These are phyloP conservation scores for Eciton burchellii DNA, from an alignment of 1,140 invertebrate species.

Conservation along the genomic window DNA sequence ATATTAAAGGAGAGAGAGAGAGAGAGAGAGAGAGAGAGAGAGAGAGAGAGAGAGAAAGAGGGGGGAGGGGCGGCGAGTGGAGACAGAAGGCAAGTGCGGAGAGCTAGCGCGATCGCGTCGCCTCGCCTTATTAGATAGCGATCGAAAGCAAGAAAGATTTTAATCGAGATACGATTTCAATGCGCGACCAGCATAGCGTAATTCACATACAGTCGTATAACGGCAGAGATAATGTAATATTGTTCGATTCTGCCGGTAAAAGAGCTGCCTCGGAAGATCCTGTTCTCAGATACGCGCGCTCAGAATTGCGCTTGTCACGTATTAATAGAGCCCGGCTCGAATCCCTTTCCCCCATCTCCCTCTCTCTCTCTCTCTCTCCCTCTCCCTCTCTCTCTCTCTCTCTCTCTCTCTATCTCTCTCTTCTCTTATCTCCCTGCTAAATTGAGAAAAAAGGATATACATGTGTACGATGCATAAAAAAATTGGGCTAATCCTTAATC, in stretches of 20 bases:
- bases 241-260: not conserved
- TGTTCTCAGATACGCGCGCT: not conserved
- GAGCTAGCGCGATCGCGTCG: constrained; percentile 17
- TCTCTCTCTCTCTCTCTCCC: too few species aligned
- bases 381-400: too few species aligned
- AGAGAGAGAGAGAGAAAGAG: too few species aligned
- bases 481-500: not conserved
- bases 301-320: not conserved
- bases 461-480: not conserved
- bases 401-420: too few species aligned
- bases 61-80: too few species aligned
- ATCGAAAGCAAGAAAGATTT: constrained; percentile 42
- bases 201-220: not conserved
- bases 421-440: not conserved
- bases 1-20: constrained; percentile 8
- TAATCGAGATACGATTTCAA: constrained; percentile 42
- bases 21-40: too few species aligned
- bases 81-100: not conserved
- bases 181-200: not conserved
- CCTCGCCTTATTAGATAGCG: constrained; percentile 31
- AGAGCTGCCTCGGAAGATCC: not conserved
- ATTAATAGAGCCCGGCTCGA: not conserved
- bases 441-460: not conserved
- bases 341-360: not conserved
- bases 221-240: not conserved